phyloP scores from a whole-genome alignment of 2,888 invertebrate species.

The Drosophila diplacantha region DNA sequence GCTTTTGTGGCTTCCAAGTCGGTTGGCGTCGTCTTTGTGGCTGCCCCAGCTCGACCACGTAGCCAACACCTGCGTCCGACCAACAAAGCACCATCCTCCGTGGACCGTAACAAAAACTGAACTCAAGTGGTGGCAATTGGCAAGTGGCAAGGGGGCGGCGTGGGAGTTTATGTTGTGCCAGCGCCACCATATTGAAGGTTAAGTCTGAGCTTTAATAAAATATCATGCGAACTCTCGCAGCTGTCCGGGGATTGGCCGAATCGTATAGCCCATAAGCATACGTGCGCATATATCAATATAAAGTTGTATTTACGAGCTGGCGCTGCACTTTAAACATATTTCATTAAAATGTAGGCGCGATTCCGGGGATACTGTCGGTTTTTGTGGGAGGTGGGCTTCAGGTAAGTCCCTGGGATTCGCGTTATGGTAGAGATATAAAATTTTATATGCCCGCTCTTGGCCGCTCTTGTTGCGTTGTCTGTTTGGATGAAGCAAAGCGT shows the following conservation, averaged over 20 bases:
- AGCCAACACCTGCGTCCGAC: slow-evolving; percentile 73
- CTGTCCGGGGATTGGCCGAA: slow-evolving; percentile 41
- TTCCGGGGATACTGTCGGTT: slow-evolving; percentile 2
- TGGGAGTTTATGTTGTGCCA: slow-evolving; percentile 43
- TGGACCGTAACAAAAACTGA: slow-evolving; percentile 39
- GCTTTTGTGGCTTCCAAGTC: slow-evolving; percentile 59
- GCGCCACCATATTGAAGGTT: slow-evolving; percentile 52
- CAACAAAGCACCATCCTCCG: slow-evolving; percentile 21
- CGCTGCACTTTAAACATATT: slow-evolving; percentile 55
- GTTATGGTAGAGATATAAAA: slow-evolving; percentile 58
- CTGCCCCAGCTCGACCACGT: slow-evolving; percentile 57
- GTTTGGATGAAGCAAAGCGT: slow-evolving; percentile 64
- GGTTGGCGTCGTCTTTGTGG: slow-evolving; percentile 61
- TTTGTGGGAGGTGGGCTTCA: slow-evolving; percentile 4
- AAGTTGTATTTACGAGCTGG: slow-evolving; percentile 42
- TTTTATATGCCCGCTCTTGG: slow-evolving; percentile 38
- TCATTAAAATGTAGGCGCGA: slow-evolving; percentile 63
- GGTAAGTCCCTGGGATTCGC: slow-evolving; percentile 39
- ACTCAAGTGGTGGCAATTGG: slow-evolving; percentile 28
- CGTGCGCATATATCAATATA: slow-evolving; percentile 31
- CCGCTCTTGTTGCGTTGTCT: slow-evolving; percentile 42
- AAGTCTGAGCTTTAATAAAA: slow-evolving; percentile 63
- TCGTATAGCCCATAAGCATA: slow-evolving; percentile 32
- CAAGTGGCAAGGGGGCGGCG: slow-evolving; percentile 6
- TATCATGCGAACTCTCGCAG: slow-evolving; percentile 53